Evolutionary conservation across 2,797 vertebrate genomes (phyloP), one percentile per base, ranked within the genome.

Genomic region (Mallotus villosus): DNA sequence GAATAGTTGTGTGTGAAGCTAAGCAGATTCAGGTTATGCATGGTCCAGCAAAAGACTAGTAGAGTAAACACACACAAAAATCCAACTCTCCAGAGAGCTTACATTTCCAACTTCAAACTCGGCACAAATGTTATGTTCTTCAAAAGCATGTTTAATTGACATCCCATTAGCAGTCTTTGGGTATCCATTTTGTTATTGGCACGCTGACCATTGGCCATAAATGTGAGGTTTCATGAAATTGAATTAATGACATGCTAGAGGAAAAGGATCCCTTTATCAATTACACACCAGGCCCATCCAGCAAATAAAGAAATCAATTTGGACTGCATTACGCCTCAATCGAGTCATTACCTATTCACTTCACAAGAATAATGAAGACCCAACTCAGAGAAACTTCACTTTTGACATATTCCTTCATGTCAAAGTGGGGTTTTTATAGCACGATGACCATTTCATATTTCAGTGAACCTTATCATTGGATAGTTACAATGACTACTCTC

Each of bases 221-320:
- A 69, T 68, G 68, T 63, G 62, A 85, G 85, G 81, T 67, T 67
- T 83, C 76, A 70, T 71, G 84, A 78, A 78, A 72, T 32, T 69
- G 41, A 78, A 83, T 82, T 81, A 80, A 86, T 82, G 68, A 60
- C 73, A 71, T 72, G 69, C 29, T 41, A 75, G 74, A 27, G 34
- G 21, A 29, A 78, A 76, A 78, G 78, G 83, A 81, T 70, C 62
- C 72, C 75, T 75, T 78, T 66, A 74, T 82, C 72, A 77, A 77
- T 82, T 70, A 66, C 77, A 76, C 77, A 73, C 78, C n/a, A 27
- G 61, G 76, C 71, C 70, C 57, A 81, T 74, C 68, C 63, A 66
- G 74, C 68, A 82, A 78, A 82, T 68, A 80, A 82, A 78, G 77
- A 71, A 85, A 83, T 86, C 70, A 70, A 74, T 77, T 81, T 72